Conservation (phyloP, 2,888 invertebrate genomes). For the Argyresthia goedartella region DNA sequence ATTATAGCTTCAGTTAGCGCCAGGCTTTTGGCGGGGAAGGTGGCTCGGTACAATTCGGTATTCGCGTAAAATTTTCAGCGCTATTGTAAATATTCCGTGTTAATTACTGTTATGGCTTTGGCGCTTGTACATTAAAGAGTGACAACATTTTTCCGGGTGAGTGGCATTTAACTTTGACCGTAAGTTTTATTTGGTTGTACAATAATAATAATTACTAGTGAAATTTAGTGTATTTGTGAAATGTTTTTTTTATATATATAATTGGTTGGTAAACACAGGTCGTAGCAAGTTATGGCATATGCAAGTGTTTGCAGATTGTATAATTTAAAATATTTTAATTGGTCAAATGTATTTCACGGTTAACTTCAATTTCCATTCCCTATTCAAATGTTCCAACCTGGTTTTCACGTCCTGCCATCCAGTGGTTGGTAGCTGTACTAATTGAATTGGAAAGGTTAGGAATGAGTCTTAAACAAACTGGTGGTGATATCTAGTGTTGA, state of each 20-base stretch:
- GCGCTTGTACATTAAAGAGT: neutral
- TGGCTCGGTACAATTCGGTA: slow-evolving; percentile 6
- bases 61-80: neutral
- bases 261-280: no score
- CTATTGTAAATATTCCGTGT: slow-evolving; percentile 18
- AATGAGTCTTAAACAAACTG: neutral
- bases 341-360: no score
- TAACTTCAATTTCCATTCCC: no score
- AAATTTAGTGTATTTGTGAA: no score
- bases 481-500: neutral
- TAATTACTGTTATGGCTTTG: slow-evolving; percentile 24
- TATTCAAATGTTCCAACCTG: no score
- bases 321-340: neutral
- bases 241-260: no score
- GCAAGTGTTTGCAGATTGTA: no score
- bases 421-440: neutral
- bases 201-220: neutral
- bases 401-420: neutral
- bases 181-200: neutral
- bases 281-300: no score
- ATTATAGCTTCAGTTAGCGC: slow-evolving; percentile 39
- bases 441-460: neutral
- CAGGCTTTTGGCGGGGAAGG: slow-evolving; percentile 36
- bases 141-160: neutral
- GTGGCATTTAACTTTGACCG: neutral